Percentiles rank a stretch among this genome's conserved stretches.
Conservation (phyloP, 23 tunicate species). For the Trididemnum miniatum region DNA sequence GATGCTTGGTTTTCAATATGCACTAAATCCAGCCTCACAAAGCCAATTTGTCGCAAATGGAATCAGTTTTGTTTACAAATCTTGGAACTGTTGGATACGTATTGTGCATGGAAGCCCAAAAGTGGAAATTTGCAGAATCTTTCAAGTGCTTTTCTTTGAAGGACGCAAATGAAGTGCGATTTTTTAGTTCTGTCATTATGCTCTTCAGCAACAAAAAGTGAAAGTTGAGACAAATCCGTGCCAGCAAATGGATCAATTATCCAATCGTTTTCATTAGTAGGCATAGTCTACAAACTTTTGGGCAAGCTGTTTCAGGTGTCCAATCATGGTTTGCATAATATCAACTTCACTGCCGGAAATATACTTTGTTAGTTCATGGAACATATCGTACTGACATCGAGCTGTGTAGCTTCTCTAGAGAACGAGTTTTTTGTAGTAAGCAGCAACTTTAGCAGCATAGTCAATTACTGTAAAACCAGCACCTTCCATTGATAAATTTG, state of each 20-base stretch:
- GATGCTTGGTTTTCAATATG: no score
- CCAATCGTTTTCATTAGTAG: slow-evolving; percentile 34
- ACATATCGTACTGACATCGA: slow-evolving; percentile 27
- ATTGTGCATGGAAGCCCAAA: slow-evolving; percentile 36
- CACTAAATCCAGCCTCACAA: no score
- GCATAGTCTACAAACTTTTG: slow-evolving; percentile 3
- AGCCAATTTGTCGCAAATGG: no score
- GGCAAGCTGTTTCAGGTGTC: slow-evolving; percentile 29
- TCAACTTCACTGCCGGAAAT: neutral
- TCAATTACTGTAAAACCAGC: slow-evolving; percentile 51
- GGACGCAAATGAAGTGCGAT: slow-evolving; percentile 31
- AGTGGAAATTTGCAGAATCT: slow-evolving; percentile 23
- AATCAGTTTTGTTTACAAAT: no score
- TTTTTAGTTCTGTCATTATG: slow-evolving; percentile 24
- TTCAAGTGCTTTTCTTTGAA: slow-evolving; percentile 37
- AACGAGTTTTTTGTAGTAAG: slow-evolving; percentile 35
- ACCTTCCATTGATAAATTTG: slow-evolving; percentile 53
- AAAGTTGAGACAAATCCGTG: slow-evolving; percentile 26
- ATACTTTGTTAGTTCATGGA: slow-evolving; percentile 19
- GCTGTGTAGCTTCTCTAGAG: slow-evolving; percentile 27
- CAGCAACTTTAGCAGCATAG: slow-evolving; percentile 46
- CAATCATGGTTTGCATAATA: slow-evolving; percentile 19
- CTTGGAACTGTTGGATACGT: slow-evolving; percentile 43
- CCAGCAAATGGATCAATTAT: slow-evolving; percentile 53
- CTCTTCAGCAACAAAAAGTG: slow-evolving; percentile 55